These are phyloP conservation scores for Scomberomorus guttatus DNA, from an alignment of 2,797 vertebrate genomes.

Conservation along the genomic window DNA sequence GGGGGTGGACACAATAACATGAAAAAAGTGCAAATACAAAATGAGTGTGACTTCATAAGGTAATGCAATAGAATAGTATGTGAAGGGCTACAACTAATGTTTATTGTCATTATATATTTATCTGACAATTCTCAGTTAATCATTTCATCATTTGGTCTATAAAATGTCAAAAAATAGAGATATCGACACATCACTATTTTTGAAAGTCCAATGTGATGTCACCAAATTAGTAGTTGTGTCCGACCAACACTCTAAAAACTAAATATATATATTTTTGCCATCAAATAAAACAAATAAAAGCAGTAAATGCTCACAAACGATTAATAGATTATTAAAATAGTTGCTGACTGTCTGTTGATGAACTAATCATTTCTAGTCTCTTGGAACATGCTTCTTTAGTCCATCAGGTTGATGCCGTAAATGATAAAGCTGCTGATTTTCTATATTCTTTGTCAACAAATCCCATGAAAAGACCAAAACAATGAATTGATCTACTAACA, in stretches of 20 bases:
- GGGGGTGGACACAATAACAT: background rate
- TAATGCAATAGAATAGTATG: background rate
- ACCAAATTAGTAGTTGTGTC: no score
- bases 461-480: no score
- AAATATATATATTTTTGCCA: background rate
- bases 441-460: no score
- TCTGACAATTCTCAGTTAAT: background rate
- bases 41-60: conserved; percentile 1
- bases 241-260: background rate
- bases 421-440: no score
- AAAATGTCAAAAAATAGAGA: background rate
- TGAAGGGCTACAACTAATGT: background rate
- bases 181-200: no score
- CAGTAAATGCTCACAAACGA: background rate
- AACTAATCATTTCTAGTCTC: no score
- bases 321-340: no score
- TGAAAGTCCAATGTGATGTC: background rate
- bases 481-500: no score
- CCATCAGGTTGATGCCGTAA: no score
- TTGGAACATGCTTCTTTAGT: no score
- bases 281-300: background rate
- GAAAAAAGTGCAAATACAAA: background rate
- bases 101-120: background rate
- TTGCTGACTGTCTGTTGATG: no score
- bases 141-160: background rate